phyloP scores from a whole-genome alignment of 1,140 invertebrate genomes.

The Pentalonia nigronervosa region DNA sequence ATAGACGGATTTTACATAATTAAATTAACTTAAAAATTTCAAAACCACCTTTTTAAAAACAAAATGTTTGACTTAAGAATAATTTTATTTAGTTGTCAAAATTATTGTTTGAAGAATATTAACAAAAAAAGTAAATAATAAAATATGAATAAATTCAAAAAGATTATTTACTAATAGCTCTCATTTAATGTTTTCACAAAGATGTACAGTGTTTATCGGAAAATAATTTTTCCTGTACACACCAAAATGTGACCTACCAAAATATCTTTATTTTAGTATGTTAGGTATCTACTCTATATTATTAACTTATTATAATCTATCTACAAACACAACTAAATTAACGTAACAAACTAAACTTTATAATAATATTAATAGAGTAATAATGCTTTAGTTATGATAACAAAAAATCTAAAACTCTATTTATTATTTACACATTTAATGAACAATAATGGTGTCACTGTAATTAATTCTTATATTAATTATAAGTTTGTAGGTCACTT shows the following conservation, averaged over 20 bases:
- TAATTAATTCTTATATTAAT: neutral
- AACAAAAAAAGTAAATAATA: neutral
- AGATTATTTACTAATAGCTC: neutral
- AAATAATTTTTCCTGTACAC: neutral
- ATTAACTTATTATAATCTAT: neutral
- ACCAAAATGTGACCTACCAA: neutral
- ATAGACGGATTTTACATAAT: neutral
- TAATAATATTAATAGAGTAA: neutral
- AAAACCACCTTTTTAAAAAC: neutral
- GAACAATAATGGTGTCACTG: neutral
- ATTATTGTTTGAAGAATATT: neutral
- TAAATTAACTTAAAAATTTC: neutral
- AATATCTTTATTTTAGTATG: neutral
- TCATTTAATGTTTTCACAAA: neutral
- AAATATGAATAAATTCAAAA: neutral
- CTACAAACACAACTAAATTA: neutral
- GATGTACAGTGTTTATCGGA: neutral
- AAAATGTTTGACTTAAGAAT: neutral
- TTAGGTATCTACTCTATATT: neutral
- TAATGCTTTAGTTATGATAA: neutral
- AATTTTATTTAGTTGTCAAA: neutral
- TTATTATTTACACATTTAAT: neutral
- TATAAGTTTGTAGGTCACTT: neutral
- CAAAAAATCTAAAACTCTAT: neutral
- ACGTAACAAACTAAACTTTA: neutral